A percentile compares a stretch with the other conserved stretches of the same genome.
These are phyloP conservation scores for Conus ventricosus DNA, from an alignment of 1,140 invertebrate species.

Conservation along the genomic window DNA sequence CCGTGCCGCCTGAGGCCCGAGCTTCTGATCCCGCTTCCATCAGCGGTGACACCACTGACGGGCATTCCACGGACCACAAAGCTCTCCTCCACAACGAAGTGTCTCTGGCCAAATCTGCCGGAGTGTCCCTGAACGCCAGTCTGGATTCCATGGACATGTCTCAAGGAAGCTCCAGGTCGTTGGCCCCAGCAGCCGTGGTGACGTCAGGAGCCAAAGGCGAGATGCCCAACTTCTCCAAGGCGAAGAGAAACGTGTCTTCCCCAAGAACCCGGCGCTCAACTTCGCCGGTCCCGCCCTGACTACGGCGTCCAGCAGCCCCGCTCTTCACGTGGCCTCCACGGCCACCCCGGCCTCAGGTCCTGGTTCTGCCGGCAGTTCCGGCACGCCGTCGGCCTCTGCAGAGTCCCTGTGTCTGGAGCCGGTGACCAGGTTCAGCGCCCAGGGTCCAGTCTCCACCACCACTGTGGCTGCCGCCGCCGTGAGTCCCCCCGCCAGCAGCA, in stretches of 20 bases:
- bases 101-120: background rate
- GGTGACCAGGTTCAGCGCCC: constrained; percentile 23
- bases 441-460: background rate
- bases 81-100: background rate
- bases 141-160: background rate
- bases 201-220: no score
- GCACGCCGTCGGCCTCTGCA: background rate
- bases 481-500: background rate
- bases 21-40: background rate
- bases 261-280: background rate
- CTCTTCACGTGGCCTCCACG: background rate
- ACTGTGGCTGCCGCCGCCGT: background rate
- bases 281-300: background rate
- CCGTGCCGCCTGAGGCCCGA: background rate
- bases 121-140: background rate
- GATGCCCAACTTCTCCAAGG: background rate
- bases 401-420: background rate
- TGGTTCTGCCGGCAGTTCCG: background rate
- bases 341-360: background rate
- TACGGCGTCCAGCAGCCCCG: background rate
- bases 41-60: background rate
- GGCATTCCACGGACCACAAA: background rate
- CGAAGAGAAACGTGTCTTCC: background rate
- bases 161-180: background rate
- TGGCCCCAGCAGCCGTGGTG: background rate